Percentiles rank a stretch among this genome's conserved stretches.
phyloP scores from a whole-genome alignment of 2,888 invertebrate species.

The Alloscopus bannaensis region DNA sequence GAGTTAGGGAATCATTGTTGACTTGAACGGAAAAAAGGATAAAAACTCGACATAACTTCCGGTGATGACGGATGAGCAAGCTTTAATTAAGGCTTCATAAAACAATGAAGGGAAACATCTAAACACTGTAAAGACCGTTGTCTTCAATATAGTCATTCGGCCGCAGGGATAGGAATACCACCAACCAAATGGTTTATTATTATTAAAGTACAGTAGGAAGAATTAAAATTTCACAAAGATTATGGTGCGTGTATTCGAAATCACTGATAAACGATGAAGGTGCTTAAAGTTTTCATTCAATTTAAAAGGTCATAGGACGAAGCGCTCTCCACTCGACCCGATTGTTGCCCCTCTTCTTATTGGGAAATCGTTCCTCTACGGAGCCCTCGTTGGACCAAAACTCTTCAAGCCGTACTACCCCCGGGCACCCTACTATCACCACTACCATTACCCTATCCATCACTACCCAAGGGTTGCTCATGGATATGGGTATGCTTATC shows the following conservation, averaged over 20 bases:
- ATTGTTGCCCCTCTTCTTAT: constrained; percentile 62
- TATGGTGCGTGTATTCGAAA: too few relatives aligned
- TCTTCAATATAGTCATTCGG: too few relatives aligned
- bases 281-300: neutral
- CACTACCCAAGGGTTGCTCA: constrained; percentile 39
- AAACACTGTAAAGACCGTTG: constrained; percentile 16
- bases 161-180: too few relatives aligned
- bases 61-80: constrained; percentile 41
- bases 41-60: constrained; percentile 59
- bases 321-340: constrained; percentile 64
- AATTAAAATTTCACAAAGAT: too few relatives aligned
- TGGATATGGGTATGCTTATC: constrained; percentile 39
- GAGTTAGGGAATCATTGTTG: constrained; percentile 50
- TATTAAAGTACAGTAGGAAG: too few relatives aligned
- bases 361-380: constrained; percentile 64
- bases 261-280: too few relatives aligned
- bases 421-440: constrained; percentile 34
- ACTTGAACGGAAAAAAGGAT: constrained; percentile 37
- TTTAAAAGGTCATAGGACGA: constrained; percentile 53
- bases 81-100: constrained; percentile 29
- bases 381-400: constrained; percentile 64
- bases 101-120: constrained; percentile 59
- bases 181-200: too few relatives aligned
- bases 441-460: constrained; percentile 38
- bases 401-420: constrained; percentile 59